Base-by-base conservation (phyloP, 2,113 vertebrate species). In the Plectropomus leopardus region DNA sequence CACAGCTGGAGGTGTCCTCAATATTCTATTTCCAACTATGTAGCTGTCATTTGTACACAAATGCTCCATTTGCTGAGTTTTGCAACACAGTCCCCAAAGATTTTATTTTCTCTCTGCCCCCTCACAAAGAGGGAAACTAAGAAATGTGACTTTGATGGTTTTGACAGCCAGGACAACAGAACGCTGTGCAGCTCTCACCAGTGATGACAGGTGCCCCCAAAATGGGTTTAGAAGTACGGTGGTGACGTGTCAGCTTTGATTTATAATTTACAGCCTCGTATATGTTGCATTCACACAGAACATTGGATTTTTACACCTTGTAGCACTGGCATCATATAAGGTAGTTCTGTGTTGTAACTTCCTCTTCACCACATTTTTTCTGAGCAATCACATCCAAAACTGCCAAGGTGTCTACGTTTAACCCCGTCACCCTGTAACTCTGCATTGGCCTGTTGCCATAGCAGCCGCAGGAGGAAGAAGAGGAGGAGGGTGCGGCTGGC, bases 41-140 rank as follows among this genome's bases (percentile, higher is more conserved):
- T 83, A 72, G 80, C 85, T 89, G 87, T 91, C 87, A 72, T 87
- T 80, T 85, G 64, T 83, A 86, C 80, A 82, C 79, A 84, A 82
- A 86, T 63, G 81, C 64, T 77, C 77, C 71, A 75, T 87, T 91
- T 86, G 72, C 80, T 71, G 82, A 85, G 64, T 83, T 87, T 81
- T 86, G 59, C 78, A 45, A 78, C 66, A 17, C 58, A 72, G 64
- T 85, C 88, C 78, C 83, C 66, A 64, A 66, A 63, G 86, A 89
- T 78, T 85, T 78, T 0, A 23, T 84, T 69, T 67, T 64, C 79
- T 81, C 50, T 81, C 73, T 76, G 60, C 54, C 83, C 70, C 48
- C 63, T 74, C 59, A 7, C 67, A 24, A 47, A 69, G 82, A 90
- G 73, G 66, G 68, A 83, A 89, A 83, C 50, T 54, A 63, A 80